Percentiles rank a stretch among this genome's conserved stretches.
These are phyloP conservation scores for Malaclemys terrapin DNA, from an alignment of 2,113 vertebrate genomes.

Conservation along the genomic window DNA sequence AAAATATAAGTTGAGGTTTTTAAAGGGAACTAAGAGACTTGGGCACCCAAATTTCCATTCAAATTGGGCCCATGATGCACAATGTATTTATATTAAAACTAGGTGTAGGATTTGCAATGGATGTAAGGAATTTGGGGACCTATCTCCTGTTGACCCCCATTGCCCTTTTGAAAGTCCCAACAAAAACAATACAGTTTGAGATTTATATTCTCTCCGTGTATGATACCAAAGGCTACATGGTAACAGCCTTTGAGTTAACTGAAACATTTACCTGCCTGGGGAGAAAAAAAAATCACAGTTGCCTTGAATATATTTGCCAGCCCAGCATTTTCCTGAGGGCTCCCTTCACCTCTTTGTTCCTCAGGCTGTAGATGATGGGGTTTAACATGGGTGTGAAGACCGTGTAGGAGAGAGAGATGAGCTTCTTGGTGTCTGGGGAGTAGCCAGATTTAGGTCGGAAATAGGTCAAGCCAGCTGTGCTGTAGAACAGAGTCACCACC, in stretches of 20 bases:
- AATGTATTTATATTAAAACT: no score
- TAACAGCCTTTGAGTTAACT: neutral
- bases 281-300: neutral
- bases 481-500: slow-evolving; percentile 59
- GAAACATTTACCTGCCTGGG: neutral
- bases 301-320: neutral
- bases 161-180: no score
- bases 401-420: slow-evolving; percentile 61
- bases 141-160: no score
- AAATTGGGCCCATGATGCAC: no score
- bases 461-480: slow-evolving; percentile 39
- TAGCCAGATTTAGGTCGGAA: slow-evolving; percentile 34
- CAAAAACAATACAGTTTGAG: neutral
- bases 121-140: no score
- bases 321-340: neutral
- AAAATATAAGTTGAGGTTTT: no score
- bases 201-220: neutral
- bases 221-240: no score
- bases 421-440: slow-evolving; percentile 50
- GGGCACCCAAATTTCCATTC: no score
- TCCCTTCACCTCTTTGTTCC: slow-evolving; percentile 43
- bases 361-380: slow-evolving; percentile 68
- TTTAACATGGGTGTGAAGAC: slow-evolving; percentile 61
- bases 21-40: no score
- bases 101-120: no score